phyloP scores from a whole-genome alignment of 2,113 vertebrate species.

The Pseudopipra pipra region DNA sequence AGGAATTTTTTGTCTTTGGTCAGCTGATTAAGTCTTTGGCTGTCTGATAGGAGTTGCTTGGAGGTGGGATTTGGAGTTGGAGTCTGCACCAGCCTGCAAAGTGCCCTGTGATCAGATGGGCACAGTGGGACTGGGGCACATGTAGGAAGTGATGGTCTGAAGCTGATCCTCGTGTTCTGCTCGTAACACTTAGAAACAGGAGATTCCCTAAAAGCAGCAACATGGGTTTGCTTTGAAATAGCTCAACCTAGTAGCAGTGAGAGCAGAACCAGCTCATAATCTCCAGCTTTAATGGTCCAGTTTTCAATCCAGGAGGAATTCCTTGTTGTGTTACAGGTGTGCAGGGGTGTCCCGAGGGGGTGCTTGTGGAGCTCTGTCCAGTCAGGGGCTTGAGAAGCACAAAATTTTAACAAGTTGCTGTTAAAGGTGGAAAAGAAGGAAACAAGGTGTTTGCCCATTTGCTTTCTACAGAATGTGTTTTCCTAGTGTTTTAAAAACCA shows the following conservation, averaged over 20 bases:
- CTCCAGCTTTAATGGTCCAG: background rate
- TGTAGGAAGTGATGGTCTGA: background rate
- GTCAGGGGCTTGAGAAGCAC: background rate
- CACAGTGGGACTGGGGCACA: background rate
- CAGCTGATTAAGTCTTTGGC: background rate
- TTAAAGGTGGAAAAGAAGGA: background rate
- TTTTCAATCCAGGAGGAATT: background rate
- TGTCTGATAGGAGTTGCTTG: fast-evolving
- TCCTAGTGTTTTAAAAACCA: background rate
- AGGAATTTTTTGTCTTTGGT: background rate
- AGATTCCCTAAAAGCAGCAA: background rate
- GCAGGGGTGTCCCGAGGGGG: background rate
- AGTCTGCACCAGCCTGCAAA: background rate
- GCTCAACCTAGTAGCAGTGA: background rate
- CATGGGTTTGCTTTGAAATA: background rate
- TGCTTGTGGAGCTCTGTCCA: fast-evolving
- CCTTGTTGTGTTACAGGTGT: background rate
- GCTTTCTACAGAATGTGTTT: background rate
- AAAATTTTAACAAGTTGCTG: background rate
- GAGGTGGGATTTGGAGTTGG: background rate
- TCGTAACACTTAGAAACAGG: background rate
- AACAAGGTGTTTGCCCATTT: background rate
- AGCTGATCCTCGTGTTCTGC: background rate
- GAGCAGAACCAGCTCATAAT: background rate
- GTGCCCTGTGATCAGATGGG: background rate